Evolutionary conservation across 2,888 invertebrate species (phyloP).

Genomic region (Leistus spinibarbis): DNA sequence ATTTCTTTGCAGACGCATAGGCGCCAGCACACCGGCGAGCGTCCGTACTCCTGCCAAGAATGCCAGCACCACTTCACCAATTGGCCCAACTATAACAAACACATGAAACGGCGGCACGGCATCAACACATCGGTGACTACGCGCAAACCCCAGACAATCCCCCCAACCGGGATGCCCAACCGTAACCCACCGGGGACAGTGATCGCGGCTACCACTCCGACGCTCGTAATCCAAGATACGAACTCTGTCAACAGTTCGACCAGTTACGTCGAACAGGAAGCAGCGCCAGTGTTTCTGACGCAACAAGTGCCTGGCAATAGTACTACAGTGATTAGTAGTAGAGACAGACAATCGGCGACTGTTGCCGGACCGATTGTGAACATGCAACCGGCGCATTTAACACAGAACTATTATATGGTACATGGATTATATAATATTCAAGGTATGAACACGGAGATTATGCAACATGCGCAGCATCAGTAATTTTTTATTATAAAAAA

Average conservation of each 20-base stretch:
- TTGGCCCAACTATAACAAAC: slow-evolving; percentile 84
- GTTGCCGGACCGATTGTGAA: slow-evolving; percentile 19
- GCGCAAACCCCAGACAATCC: slow-evolving; percentile 56
- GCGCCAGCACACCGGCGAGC: slow-evolving; percentile 72
- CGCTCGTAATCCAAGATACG: slow-evolving; percentile 29
- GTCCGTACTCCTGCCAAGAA: slow-evolving; percentile 74
- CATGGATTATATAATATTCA: slow-evolving; percentile 32
- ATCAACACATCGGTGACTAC: slow-evolving; percentile 58
- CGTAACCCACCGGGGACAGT: slow-evolving; percentile 57
- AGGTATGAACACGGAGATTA: slow-evolving; percentile 15
- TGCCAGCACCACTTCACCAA: slow-evolving; percentile 79
- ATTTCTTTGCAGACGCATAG: slow-evolving; percentile 74
- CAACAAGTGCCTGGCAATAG: slow-evolving; percentile 12
- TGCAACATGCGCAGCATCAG: slow-evolving; percentile 12
- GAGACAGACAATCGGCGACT: slow-evolving; percentile 9
- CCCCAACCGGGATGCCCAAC: slow-evolving; percentile 57
- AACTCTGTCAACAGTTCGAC: slow-evolving; percentile 9
- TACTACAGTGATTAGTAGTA: background rate
- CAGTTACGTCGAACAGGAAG: slow-evolving; percentile 22
- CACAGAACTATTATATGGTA: slow-evolving; percentile 38
- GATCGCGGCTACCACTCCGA: slow-evolving; percentile 48
- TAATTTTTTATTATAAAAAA: too few relatives aligned
- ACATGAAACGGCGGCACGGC: slow-evolving; percentile 77
- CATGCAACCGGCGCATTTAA: slow-evolving; percentile 21
- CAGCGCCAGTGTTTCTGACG: slow-evolving; percentile 14